A percentile compares a stretch with the other conserved stretches of the same genome.
These are phyloP conservation scores for Antitype chi DNA, from an alignment of 2,888 invertebrate species.

Conservation along the genomic window DNA sequence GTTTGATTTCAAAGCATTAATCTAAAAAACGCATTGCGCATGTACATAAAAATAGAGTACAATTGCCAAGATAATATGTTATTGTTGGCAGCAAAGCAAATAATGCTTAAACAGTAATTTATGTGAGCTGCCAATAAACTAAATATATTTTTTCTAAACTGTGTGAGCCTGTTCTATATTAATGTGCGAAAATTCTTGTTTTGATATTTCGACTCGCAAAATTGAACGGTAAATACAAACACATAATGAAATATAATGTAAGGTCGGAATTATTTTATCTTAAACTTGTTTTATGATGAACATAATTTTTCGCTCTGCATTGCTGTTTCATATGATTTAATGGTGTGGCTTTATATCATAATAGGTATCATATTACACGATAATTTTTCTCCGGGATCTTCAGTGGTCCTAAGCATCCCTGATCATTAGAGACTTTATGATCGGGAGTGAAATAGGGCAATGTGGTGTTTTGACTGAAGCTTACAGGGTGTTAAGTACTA, in stretches of 20 bases:
- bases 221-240: background rate
- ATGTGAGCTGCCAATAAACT: slow-evolving; percentile 11
- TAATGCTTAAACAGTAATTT: slow-evolving; percentile 15
- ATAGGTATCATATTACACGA: background rate
- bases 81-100: slow-evolving; percentile 32
- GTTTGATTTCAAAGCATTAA: slow-evolving; percentile 47
- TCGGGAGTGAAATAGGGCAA: background rate
- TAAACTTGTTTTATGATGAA: background rate
- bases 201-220: background rate
- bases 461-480: background rate
- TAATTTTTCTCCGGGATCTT: background rate
- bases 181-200: background rate
- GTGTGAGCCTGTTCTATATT: background rate
- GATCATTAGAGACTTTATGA: background rate
- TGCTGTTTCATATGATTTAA: too few relatives aligned
- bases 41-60: slow-evolving; percentile 37
- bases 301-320: background rate
- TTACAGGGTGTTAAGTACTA: background rate
- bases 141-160: background rate
- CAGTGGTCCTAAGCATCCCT: background rate
- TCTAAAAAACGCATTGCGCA: slow-evolving; percentile 60
- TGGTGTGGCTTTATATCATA: too few relatives aligned
- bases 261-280: background rate
- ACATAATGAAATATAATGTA: too few relatives aligned
- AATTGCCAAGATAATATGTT: slow-evolving; percentile 30